Evolutionary conservation across 2,888 invertebrate genomes (phyloP).

Genomic region (Mantis religiosa): DNA sequence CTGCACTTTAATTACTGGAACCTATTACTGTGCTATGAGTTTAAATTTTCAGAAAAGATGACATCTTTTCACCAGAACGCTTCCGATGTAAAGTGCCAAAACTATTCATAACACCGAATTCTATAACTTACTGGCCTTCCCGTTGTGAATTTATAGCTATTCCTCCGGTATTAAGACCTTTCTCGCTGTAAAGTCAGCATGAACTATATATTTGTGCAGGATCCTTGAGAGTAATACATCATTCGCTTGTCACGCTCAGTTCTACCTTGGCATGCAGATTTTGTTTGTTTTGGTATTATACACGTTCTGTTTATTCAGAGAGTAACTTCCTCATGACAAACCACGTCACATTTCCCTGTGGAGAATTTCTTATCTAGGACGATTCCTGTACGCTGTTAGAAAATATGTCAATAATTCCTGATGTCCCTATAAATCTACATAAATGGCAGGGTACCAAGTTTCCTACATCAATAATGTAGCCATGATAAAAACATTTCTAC

Average conservation of each 20-base stretch:
- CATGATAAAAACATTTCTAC: too few species aligned
- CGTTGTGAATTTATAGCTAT: not conserved
- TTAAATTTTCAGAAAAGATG: too few species aligned
- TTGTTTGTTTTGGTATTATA: not conserved
- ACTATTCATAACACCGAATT: not conserved
- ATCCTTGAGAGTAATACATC: not conserved
- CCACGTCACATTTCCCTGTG: not conserved
- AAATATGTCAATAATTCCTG: too few species aligned
- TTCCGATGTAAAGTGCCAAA: too few species aligned
- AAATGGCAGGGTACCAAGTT: too few species aligned
- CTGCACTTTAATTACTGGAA: too few species aligned
- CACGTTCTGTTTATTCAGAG: not conserved
- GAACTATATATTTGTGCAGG: not conserved
- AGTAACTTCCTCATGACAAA: not conserved
- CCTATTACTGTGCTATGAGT: too few species aligned
- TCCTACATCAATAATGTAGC: too few species aligned
- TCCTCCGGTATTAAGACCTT: not conserved
- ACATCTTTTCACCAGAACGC: too few species aligned
- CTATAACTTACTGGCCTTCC: not conserved
- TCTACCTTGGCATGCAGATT: not conserved
- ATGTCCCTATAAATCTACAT: too few species aligned
- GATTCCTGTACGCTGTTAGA: not conserved
- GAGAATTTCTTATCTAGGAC: not conserved
- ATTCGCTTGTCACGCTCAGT: not conserved
- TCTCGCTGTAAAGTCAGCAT: not conserved